Conservation (phyloP, 2,888 invertebrate species). For the Caenorhabditis becei region DNA sequence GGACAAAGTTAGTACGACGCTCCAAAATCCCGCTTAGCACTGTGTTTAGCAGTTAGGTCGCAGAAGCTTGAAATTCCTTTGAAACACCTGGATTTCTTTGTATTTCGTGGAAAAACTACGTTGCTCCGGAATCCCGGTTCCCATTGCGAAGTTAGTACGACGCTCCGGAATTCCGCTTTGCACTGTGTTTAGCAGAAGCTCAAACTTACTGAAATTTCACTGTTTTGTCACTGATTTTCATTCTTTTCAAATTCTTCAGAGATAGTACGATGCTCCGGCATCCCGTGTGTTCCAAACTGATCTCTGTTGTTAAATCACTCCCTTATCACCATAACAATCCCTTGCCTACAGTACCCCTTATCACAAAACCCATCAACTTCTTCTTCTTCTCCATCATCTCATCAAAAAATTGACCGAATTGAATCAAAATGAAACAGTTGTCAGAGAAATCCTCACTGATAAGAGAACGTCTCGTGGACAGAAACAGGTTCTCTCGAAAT, state of each 20-base stretch:
- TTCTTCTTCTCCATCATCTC: neutral
- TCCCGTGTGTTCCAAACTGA: neutral
- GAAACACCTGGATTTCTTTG: too few relatives aligned
- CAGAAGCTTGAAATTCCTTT: too few relatives aligned
- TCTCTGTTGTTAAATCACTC: neutral
- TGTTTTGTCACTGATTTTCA: too few relatives aligned
- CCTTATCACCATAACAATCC: neutral
- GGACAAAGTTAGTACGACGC: neutral
- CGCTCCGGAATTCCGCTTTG: too few relatives aligned
- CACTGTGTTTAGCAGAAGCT: too few relatives aligned
- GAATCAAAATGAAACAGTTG: slow-evolving; percentile 22
- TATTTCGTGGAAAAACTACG: too few relatives aligned
- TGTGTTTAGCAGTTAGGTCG: too few relatives aligned
- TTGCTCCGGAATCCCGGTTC: too few relatives aligned
- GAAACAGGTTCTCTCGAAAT: neutral
- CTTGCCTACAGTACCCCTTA: slow-evolving; percentile 7
- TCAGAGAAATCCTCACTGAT: neutral
- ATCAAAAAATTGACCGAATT: slow-evolving; percentile 16
- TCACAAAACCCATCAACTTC: neutral
- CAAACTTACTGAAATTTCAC: too few relatives aligned
- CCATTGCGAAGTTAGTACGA: too few relatives aligned
- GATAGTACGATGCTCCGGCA: neutral
- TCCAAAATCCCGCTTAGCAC: neutral
- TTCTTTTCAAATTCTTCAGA: neutral
- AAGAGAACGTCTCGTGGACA: neutral